Evolutionary conservation across 1,140 invertebrate genomes (phyloP), one percentile per base, ranked within the genome.

Genomic region (Diuraphis noxia): DNA sequence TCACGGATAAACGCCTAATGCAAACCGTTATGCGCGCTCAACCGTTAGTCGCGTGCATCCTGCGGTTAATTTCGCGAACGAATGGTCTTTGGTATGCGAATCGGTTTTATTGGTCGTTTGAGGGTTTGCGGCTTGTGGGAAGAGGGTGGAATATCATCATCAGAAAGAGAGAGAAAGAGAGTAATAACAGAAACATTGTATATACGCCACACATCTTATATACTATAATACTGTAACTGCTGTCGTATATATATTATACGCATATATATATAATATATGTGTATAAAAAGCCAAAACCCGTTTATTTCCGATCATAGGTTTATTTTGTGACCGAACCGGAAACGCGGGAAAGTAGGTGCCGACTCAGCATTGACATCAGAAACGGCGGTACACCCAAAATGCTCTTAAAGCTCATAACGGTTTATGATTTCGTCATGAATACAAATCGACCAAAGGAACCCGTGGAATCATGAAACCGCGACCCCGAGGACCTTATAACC

Each of bases 1-100:
- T 82, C 36, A 82, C 36, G 79, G 79, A 82, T 38, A 82, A 38
- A 82, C 79, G 79, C 36, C 38, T 82, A 82, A 82, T 82, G 79
- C 38, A 40, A 82, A 82, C 79, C 21, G 86, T 56, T 56, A 88
- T 88, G 49, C 19, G 86, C 86, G 34, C 49, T 88, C 43, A 63
- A 88, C 56, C 56, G 63, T 77, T 34, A 72, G 8, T 41, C 43
- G 56, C 43, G 40, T 25, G 56, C 36, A 21, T 40, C 19, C 36
- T 30, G 86, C 86, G 88, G 88, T 89, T 89, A 89, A 89, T 89
- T 89, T 89, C 88, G 88, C 88, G 88, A 77, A 77, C 88, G 88
- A 77, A 63, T 34, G 56, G 56, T 89, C 38, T 77, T 85, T 46
- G 40, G 30, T 82, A 41, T 82, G 49, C 34, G 38, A 56, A 77